Base-by-base conservation (phyloP, 2,113 vertebrate genomes). In the Alethe diademata region DNA sequence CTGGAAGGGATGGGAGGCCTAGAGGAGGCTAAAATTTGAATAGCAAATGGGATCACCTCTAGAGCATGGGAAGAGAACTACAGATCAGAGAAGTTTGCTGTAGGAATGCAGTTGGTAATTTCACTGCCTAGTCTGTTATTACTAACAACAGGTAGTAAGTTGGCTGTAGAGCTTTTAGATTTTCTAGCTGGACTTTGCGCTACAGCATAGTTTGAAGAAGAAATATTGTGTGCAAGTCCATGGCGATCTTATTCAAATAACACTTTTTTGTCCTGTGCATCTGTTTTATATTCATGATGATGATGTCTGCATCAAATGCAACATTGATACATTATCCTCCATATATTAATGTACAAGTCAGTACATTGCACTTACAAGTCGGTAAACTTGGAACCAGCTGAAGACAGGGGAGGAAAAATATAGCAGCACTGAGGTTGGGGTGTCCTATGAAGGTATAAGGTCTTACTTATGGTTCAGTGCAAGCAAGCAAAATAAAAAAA, bases 31-130 rank as follows among this genome's bases (percentile, higher is more conserved):
- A 42, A 76, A 67, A 80, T 94, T 47, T 97, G 62, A 93, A 78
- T 96, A 80, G 91, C 82, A 83, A 92, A 78, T 95, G 26, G 78
- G 86, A 91, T 89, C 83, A 89, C 96, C 86, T 95, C 84, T 84
- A 29, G 83, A 82, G 66, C 83, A 69, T 87, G 6, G 7, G n/a
- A 86, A 79, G 38, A 85, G 71, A 70, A 50, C 43, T 84, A 54
- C 56, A 38, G 83, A 93, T 60, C n/a, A 12, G 36, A 36, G 38
- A 72, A 80, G 65, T 95, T 86, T 93, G 47, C 81, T 51, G 14
- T 47, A 80, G 75, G 64, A 94, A 70, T n/a, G 62, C 60, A 50
- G 33, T 1, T 58, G 67, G 35, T 76, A 88, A 94, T 94, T 85
- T 87, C 1, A 3, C 43, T 78, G 66, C 48, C 71, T 33, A 8